A percentile compares a stretch with the other conserved stretches of the same genome.
phyloP scores from a whole-genome alignment of 1,140 invertebrate species.

The Drosophila carrolli region DNA sequence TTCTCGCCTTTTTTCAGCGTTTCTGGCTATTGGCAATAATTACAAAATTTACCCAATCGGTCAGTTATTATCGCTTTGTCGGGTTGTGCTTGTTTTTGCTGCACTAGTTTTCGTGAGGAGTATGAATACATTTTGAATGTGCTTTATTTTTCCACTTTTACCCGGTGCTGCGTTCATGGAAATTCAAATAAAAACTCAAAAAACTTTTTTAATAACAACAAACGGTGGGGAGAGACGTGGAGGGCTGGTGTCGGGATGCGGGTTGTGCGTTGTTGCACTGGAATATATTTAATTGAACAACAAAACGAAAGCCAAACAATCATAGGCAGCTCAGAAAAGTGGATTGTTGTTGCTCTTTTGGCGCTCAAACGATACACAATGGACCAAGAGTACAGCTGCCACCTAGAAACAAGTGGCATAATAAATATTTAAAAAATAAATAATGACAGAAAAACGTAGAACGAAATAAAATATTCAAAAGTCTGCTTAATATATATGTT shows the following conservation, averaged over 20 bases:
- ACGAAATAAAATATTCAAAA: slow-evolving; percentile 13
- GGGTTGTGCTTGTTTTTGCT: slow-evolving; percentile 1
- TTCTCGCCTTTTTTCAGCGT: not conserved
- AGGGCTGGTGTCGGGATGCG: not conserved
- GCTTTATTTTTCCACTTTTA: slow-evolving; percentile 21
- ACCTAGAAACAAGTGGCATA: slow-evolving; percentile 46
- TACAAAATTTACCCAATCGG: slow-evolving; percentile 38
- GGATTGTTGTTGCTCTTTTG: slow-evolving; percentile 51
- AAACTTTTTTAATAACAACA: slow-evolving; percentile 61
- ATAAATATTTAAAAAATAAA: slow-evolving; percentile 35
- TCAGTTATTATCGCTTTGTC: slow-evolving; percentile 36
- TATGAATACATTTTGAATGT: slow-evolving; percentile 9
- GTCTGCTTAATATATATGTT: not conserved
- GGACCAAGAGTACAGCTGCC: slow-evolving; percentile 31
- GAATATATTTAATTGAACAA: slow-evolving; percentile 73
- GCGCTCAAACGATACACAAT: slow-evolving; percentile 73
- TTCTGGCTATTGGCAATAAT: slow-evolving; percentile 34
- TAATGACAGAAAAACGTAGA: slow-evolving; percentile 12
- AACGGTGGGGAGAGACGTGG: not conserved
- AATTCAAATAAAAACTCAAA: slow-evolving; percentile 57
- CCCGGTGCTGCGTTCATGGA: slow-evolving; percentile 25
- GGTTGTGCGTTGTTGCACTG: slow-evolving; percentile 12
- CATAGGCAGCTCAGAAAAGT: slow-evolving; percentile 45
- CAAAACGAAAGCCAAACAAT: slow-evolving; percentile 59
- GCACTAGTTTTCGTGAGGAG: slow-evolving; percentile 21